Base-by-base conservation (phyloP, 2,888 invertebrate species). In the Euplexia lucipara region DNA sequence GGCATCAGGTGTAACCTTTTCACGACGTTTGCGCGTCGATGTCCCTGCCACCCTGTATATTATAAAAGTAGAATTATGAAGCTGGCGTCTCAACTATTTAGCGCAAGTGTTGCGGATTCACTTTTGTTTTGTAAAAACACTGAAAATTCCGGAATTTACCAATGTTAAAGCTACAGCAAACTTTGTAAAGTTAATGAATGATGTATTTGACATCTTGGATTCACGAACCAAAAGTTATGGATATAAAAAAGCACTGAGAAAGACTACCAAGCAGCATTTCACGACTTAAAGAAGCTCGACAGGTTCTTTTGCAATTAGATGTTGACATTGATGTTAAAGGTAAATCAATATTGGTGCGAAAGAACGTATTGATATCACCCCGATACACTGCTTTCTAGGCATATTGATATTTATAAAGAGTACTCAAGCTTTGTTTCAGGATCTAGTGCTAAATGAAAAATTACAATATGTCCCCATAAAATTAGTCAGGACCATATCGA, bases 161-260 rank as follows among this genome's bases (percentile, higher is more conserved):
- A 14, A 45, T 45, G 44, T 45, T 45, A 8, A 45, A 45, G 22
- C 44, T 45, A 45, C 44, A 22, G 44, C 44, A 1, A 45, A 45
- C 22, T 22, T 22, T 14, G 22, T 45, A 22, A 45, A 45, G 22
- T 45, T 22, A 45, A 22, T 45, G 44, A 45, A 45, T 45, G 22
- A 45, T 22, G n/a, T 45, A 45, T 45, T 45, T 22, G 44, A 22
- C n/a, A 22, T 45, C 9, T 45, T 45, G 22, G 44, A 45, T 45
- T 45, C 44, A 14, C n/a, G n/a, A 22, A 45, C 22, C 8, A 44
- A 22, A 44, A 44, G 44, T 44, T n/a, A 44, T n/a, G 44, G 22
- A 4, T 44, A 22, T 22, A 22, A 22, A 42, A 22, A 14, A 44
- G 20, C 14, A n/a, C 22, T 44, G 14, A 22, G 44, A 14, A 44